phyloP scores from a whole-genome alignment of 2,797 vertebrate genomes.

The Hapalemur alaotrensis region DNA sequence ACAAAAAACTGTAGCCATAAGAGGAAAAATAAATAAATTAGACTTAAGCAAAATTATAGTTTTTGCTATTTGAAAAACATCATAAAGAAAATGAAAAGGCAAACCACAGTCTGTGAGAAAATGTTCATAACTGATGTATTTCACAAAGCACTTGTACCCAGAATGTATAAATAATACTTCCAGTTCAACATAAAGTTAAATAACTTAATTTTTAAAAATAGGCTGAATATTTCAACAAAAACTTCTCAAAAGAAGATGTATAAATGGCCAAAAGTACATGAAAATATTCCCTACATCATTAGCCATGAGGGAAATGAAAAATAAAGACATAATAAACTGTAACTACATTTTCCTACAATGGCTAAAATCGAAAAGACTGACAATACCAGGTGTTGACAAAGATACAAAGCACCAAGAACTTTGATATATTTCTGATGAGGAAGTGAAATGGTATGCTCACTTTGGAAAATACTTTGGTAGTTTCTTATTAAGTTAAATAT shows the following conservation, averaged over 20 bases:
- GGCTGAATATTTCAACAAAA: conserved; percentile 28
- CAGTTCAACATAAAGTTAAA: neutral
- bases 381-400: neutral
- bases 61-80: neutral
- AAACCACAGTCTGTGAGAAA: neutral
- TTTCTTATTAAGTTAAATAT: conserved; percentile 4
- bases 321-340: neutral
- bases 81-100: neutral
- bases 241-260: neutral
- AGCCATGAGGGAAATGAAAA: neutral
- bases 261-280: neutral
- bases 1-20: neutral
- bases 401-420: neutral
- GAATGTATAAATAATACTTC: neutral
- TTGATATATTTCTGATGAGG: neutral
- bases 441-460: neutral
- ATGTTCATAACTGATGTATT: neutral
- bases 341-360: neutral
- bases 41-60: neutral
- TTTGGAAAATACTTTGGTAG: neutral
- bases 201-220: neutral
- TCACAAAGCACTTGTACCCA: neutral
- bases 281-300: neutral
- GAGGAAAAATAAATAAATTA: neutral
- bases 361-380: neutral